Percentiles rank a stretch among this genome's conserved stretches.
phyloP scores from a whole-genome alignment of 1,140 invertebrate genomes.

The Cydia fagiglandana region DNA sequence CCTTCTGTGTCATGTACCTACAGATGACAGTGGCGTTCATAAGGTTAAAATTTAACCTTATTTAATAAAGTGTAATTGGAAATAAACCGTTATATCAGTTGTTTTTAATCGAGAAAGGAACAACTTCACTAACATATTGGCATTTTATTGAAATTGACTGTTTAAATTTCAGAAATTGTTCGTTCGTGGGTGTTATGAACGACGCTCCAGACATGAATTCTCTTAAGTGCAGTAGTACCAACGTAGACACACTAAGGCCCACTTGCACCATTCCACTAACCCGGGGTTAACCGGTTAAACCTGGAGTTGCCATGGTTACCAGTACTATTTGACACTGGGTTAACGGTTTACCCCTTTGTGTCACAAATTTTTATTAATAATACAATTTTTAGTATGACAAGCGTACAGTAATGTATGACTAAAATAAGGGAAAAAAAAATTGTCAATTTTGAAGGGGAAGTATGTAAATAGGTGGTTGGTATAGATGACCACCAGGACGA shows the following conservation, averaged over 20 bases:
- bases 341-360: no score
- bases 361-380: no score
- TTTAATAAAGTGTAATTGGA: background rate
- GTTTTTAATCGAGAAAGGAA: background rate
- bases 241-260: background rate
- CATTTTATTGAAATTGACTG: constrained; percentile 31
- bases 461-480: no score
- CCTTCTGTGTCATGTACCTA: background rate
- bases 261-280: no score
- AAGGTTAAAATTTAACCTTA: background rate
- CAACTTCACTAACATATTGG: constrained; percentile 41
- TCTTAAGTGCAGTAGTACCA: constrained; percentile 74
- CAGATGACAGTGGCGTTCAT: background rate
- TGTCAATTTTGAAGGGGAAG: no score
- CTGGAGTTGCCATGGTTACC: no score
- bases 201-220: constrained; percentile 41
- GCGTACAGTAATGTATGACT: no score
- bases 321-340: no score
- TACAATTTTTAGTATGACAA: no score
- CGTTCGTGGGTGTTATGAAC: constrained; percentile 78
- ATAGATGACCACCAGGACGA: no score
- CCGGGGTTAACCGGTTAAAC: no score
- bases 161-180: constrained; percentile 76
- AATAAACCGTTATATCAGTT: background rate
- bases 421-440: no score